These are phyloP conservation scores for Spondyliosoma cantharus DNA, from an alignment of 2,797 vertebrate genomes.

Conservation along the genomic window DNA sequence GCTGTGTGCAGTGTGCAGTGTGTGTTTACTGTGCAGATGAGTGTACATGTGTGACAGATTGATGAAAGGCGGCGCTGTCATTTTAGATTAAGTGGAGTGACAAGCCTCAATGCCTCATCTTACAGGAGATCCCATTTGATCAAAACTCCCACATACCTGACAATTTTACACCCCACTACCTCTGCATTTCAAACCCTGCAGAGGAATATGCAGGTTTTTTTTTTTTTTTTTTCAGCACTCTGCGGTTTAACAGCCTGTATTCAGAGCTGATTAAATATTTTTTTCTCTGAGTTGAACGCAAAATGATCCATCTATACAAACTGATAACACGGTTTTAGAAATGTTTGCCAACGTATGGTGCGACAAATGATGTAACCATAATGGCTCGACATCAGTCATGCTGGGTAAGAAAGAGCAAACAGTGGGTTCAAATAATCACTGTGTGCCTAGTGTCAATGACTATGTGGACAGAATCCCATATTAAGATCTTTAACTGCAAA, in stretches of 20 bases:
- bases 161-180: conserved; percentile 51
- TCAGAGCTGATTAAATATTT: not conserved
- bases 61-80: conserved; percentile 61
- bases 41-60: conserved; percentile 47
- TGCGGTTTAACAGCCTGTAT: not conserved
- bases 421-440: not conserved
- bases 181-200: conserved; percentile 32
- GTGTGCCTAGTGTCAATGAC: not conserved
- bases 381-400: not conserved
- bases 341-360: not conserved
- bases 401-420: not conserved
- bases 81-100: conserved; percentile 66
- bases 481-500: not conserved
- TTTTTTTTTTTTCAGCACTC: not conserved
- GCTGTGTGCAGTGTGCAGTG: conserved; percentile 19
- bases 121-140: conserved; percentile 64
- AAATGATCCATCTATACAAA: not conserved
- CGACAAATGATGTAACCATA: not conserved
- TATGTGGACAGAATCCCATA: not conserved
- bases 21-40: conserved; percentile 22
- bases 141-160: conserved; percentile 57
- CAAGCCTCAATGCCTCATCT: conserved; percentile 58
- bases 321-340: not conserved
- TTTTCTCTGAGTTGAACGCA: not conserved
- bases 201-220: conserved; percentile 1